Base-by-base conservation (phyloP, 2,113 vertebrate species). In the Seriola aureovittata region DNA sequence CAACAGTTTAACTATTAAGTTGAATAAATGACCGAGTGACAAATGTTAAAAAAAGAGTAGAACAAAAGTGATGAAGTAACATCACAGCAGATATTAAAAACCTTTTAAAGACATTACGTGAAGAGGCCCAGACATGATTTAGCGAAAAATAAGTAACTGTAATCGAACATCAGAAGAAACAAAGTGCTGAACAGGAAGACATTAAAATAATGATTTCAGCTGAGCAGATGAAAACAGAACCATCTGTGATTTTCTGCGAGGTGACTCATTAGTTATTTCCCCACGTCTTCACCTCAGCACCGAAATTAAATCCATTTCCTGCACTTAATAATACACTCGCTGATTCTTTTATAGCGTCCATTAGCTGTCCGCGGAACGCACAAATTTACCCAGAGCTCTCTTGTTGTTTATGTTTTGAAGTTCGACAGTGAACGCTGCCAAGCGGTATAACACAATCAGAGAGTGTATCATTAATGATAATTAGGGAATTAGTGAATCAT, bases 401-500 rank as follows among this genome's bases (percentile, higher is more conserved):
- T 42, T 11, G 8, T 42, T n/a, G 68, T 59, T 46, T 25, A 3
- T 59, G 77, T 69, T 44, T 8, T n/a, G 21, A 36, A 21, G 42
- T 55, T 68, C 52, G 4, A 3, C 64, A 23, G 5, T 29, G 50
- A 69, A 48, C 11, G 19, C 71, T 8, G 29, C 71, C 57, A 8
- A 46, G 57, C 65, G 2, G 32, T 8, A 21, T 1, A 57, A 38
- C 57, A 2, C 21, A 69, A 73, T 62, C 79, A 65, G 29, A 10
- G 44, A 64, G 57, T 0, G 50, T 11, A 1, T 81, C 77, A 52
- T 81, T 75, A 63, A 71, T 67, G 55, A 76, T 73, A 74, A 86
- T 79, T 73, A 69, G 75, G 21, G 48, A 82, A 76, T 85, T 65
- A 82, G 40, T 4, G 42, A 40, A 6, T 77, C 68, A 48, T 77